phyloP scores from a whole-genome alignment of 2,113 vertebrate genomes.

The Cervus canadensis region DNA sequence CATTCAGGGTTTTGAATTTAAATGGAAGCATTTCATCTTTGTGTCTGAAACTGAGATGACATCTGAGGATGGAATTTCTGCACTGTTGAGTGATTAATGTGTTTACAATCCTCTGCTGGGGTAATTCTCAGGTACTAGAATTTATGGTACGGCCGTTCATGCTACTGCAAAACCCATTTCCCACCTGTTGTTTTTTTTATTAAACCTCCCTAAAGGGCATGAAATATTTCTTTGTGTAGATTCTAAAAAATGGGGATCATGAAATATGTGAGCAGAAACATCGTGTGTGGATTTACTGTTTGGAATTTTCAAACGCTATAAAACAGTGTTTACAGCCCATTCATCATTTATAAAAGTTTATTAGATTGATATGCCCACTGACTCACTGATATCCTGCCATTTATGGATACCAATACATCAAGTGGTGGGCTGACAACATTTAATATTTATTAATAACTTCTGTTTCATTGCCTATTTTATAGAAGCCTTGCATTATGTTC shows the following conservation, averaged over 20 bases:
- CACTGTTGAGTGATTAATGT: conserved; percentile 48
- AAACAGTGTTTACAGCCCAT: conserved; percentile 40
- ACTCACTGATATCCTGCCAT: background rate
- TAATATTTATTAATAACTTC: conserved; percentile 28
- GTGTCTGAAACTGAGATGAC: conserved; percentile 45
- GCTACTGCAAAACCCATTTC: conserved; percentile 66
- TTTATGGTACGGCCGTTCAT: conserved; percentile 50
- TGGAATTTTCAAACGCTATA: conserved; percentile 52
- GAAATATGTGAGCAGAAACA: conserved; percentile 56
- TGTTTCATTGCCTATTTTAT: background rate
- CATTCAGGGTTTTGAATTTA: conserved; percentile 34
- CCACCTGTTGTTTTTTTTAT: conserved; percentile 66
- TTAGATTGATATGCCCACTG: conserved; percentile 27
- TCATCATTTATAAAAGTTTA: conserved; percentile 60
- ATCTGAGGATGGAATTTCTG: conserved; percentile 60
- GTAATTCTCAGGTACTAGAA: conserved; percentile 41
- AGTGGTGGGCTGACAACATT: background rate
- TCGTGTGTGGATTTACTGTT: conserved; percentile 16
- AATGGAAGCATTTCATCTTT: conserved; percentile 44
- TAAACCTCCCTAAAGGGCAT: conserved; percentile 60
- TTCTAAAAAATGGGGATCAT: conserved; percentile 45
- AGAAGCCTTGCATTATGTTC: background rate
- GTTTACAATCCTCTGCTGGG: conserved; percentile 47
- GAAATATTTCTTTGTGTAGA: conserved; percentile 63
- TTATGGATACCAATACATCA: conserved; percentile 36